Base-by-base conservation (phyloP, 2,797 vertebrate species). In the Chiroxiphia lanceolata region DNA sequence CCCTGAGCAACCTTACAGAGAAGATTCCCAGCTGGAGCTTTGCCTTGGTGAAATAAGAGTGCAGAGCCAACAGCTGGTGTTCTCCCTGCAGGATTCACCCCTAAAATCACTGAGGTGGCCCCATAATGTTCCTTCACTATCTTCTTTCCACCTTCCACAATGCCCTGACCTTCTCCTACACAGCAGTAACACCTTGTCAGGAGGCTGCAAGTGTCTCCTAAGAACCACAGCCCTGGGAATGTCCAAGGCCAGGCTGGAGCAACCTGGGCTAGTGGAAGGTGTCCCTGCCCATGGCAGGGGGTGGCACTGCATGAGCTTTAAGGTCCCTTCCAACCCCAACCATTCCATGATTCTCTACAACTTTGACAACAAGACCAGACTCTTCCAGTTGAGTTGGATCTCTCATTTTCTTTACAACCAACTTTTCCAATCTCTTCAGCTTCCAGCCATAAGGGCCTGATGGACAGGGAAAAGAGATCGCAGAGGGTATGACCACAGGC, bases 21-120 rank as follows among this genome's bases (percentile, higher is more conserved):
- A 2, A 13, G 3, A 23, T 2, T 13, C 25, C 8, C 69, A 6
- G 57, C 53, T 16, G 42, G 14, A 21, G 38, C 70, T 19, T 34
- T 63, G 16, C 45, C 51, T 61, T 17, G 50, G 50, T 10, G 29
- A 29, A 29, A 17, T 51, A 5, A 13, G 5, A n/a, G 36, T 0
- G 1, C 22, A 47, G 21, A 51, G n/a, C 9, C 36, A 13, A n/a
- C 7, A 1, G 0, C 2, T 5, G 26, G 17, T 25, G 21, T 27
- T n/a, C 31, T 22, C 61, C 33, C n/a, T 1, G 1, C 1, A 1
- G 34, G 36, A 9, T 13, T 68, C 10, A 5, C 44, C 4, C 29
- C 10, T 6, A 7, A 40, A 67, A 76, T 8, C 36, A 29, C 13
- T 1, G 1, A 19, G 25, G 22, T 3, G 1, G 15, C 15, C 78